Conservation (phyloP, 2,888 invertebrate species). For the Cryptocheilus praepositus region DNA sequence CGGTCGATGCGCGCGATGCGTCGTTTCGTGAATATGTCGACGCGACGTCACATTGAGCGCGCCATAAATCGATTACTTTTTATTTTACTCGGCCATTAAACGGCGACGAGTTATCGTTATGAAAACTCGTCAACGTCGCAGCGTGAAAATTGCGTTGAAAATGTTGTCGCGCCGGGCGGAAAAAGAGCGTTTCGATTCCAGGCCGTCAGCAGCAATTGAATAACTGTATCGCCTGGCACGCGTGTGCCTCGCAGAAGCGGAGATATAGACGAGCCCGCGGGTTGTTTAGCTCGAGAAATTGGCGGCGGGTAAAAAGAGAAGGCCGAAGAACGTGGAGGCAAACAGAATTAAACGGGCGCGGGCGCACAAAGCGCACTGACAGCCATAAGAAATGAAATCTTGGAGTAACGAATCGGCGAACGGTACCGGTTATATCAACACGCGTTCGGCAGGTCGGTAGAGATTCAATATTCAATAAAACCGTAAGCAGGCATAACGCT, state of each 20-base stretch:
- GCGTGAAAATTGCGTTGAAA: background rate
- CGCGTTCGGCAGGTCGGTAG: background rate
- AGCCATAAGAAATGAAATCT: no score
- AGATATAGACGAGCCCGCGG: conserved; percentile 4
- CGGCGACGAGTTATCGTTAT: no score
- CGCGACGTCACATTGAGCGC: background rate
- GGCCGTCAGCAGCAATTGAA: no score
- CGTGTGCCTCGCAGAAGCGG: background rate
- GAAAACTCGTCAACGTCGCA: background rate
- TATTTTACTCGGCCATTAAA: no score
- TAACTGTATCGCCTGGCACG: no score
- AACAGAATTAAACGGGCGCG: no score
- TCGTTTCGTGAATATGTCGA: background rate
- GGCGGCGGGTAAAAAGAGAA: conserved; percentile 3
- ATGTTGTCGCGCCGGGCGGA: conserved; percentile 2
- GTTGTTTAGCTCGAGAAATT: conserved; percentile 18
- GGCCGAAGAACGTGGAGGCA: no score
- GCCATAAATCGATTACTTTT: background rate
- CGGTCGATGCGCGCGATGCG: background rate
- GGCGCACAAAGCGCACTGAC: no score
- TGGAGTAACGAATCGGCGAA: no score
- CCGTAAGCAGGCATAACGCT: conserved; percentile 1
- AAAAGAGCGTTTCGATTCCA: no score
- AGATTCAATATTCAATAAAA: conserved; percentile 6
- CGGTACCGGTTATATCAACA: no score